phyloP scores from a whole-genome alignment of 2,113 vertebrate genomes.

The Hipposideros armiger region DNA sequence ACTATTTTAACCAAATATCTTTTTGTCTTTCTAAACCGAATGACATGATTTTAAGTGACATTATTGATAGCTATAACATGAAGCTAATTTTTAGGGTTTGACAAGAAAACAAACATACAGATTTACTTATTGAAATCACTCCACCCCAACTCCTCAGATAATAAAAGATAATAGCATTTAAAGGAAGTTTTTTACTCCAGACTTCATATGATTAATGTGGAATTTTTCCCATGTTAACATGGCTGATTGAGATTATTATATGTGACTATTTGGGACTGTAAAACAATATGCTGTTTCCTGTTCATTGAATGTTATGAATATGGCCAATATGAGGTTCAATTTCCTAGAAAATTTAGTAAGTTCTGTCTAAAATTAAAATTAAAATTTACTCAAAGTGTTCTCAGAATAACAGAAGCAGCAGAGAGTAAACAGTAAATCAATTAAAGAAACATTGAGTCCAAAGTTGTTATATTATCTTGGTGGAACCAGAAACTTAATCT shows the following conservation, averaged over 20 bases:
- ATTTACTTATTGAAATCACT: constrained; percentile 7
- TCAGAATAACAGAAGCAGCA: constrained; percentile 45
- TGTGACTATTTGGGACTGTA: background rate
- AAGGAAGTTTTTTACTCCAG: background rate
- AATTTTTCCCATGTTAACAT: background rate
- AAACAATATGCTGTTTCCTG: background rate
- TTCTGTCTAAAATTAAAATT: constrained; percentile 62
- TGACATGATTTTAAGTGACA: background rate
- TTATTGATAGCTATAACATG: background rate
- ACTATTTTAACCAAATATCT: background rate
- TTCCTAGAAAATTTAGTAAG: constrained; percentile 65
- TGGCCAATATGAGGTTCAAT: constrained; percentile 9
- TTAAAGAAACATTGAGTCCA: constrained; percentile 62
- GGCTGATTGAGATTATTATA: background rate
- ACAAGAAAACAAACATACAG: constrained; percentile 23
- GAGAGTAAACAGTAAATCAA: constrained; percentile 68
- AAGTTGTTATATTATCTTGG: constrained; percentile 63
- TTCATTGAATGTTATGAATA: background rate
- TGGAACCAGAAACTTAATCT: constrained; percentile 71
- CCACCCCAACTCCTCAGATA: background rate
- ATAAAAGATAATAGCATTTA: background rate
- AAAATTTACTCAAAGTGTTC: constrained; percentile 62
- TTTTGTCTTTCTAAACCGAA: constrained; percentile 45
- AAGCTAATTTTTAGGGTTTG: constrained; percentile 2
- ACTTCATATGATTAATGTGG: background rate